Conservation (phyloP, 1,140 invertebrate genomes). For the Euglossa dilemma region DNA sequence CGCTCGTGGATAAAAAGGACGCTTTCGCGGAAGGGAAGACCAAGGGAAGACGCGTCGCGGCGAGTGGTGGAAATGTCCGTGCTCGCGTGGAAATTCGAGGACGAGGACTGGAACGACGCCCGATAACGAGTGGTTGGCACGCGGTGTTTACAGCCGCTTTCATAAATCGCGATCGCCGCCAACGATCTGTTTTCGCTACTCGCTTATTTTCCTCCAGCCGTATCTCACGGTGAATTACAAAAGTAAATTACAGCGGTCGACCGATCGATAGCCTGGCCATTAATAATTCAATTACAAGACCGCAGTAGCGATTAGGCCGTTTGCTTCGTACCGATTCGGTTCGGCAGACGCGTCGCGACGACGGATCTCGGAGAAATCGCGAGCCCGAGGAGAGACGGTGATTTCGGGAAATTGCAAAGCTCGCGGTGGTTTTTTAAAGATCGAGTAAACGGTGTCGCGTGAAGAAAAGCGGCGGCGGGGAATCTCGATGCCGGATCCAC, state of each 20-base stretch:
- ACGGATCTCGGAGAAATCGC: too few relatives aligned
- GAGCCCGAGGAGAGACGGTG: too few relatives aligned
- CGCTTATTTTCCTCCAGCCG: not conserved
- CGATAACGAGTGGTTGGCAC: not conserved
- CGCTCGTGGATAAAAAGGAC: not conserved
- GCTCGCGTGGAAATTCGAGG: not conserved
- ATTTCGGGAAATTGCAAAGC: slow-evolving; percentile 13
- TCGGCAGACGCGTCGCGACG: too few relatives aligned
- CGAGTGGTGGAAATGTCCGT: not conserved
- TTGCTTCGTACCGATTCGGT: not conserved
- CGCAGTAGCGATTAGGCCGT: not conserved
- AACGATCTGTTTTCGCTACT: not conserved
- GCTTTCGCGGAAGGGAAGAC: too few relatives aligned
- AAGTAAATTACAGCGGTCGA: not conserved
- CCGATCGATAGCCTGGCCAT: slow-evolving; percentile 13
- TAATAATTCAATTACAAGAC: slow-evolving; percentile 25
- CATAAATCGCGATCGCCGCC: not conserved
- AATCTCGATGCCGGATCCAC: slow-evolving; percentile 15
- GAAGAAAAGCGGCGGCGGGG: slow-evolving; percentile 24
- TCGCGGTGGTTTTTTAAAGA: slow-evolving; percentile 27
- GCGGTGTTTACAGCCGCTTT: not conserved
- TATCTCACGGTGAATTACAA: slow-evolving; percentile 19
- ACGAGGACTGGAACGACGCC: not conserved
- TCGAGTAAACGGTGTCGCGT: slow-evolving; percentile 55
- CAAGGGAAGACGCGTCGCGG: not conserved